Evolutionary conservation across 2,113 vertebrate genomes (phyloP).

Genomic region (Gymnobelideus leadbeateri): DNA sequence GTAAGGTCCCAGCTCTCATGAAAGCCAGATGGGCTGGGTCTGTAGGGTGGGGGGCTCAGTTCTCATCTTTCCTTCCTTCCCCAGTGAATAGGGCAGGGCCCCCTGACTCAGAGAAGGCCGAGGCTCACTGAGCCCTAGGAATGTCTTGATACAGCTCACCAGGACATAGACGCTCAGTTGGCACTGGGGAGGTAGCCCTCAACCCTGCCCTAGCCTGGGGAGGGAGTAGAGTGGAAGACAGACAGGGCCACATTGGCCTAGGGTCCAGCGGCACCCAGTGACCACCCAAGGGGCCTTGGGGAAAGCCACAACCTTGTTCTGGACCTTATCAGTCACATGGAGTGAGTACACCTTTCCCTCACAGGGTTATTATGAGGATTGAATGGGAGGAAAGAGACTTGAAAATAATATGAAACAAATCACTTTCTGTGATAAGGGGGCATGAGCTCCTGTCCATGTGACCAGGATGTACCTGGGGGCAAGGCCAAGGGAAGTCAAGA

Average conservation of each 20-base stretch:
- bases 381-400: neutral
- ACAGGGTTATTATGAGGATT: neutral
- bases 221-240: neutral
- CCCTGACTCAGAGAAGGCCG: slow-evolving; percentile 54
- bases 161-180: neutral
- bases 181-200: neutral
- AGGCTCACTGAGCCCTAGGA: slow-evolving; percentile 70
- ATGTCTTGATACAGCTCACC: slow-evolving; percentile 38
- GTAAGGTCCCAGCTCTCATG: neutral
- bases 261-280: neutral
- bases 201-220: neutral
- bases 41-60: slow-evolving; percentile 49
- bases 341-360: neutral
- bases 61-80: slow-evolving; percentile 38
- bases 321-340: neutral
- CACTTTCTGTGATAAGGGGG: neutral
- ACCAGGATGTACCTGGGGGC: no score
- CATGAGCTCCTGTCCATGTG: no score
- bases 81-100: neutral
- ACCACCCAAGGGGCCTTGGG: neutral
- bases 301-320: neutral
- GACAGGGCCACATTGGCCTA: neutral
- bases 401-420: neutral
- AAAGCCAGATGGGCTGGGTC: neutral
- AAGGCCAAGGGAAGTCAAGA: neutral